A percentile compares a stretch with the other conserved stretches of the same genome.
These are phyloP conservation scores for Aphelenchoides besseyi DNA, from an alignment of 1,140 invertebrate species.

Conservation along the genomic window DNA sequence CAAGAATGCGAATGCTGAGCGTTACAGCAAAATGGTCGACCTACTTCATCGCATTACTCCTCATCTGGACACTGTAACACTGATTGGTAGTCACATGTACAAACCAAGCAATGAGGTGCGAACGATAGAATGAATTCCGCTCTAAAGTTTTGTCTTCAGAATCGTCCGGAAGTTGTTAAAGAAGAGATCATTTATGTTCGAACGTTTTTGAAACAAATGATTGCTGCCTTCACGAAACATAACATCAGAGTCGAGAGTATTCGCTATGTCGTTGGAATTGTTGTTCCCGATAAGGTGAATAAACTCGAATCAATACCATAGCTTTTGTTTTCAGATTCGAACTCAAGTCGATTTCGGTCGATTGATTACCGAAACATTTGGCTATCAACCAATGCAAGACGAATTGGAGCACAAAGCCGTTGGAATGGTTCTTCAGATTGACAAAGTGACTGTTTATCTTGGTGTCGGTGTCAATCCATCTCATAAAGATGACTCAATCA, in stretches of 20 bases:
- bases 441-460: not conserved
- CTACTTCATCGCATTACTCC: not conserved
- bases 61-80: not conserved
- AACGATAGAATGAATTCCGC: not conserved
- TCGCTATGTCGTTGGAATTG: not conserved
- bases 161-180: not conserved
- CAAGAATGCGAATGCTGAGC: not conserved
- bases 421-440: not conserved
- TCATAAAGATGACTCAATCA: not conserved
- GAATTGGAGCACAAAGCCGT: conserved; percentile 4
- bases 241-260: not conserved
- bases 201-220: not conserved
- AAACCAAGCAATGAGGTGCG: conserved; percentile 1
- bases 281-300: conserved; percentile 9
- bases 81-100: conserved; percentile 8
- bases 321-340: not conserved
- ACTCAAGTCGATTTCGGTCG: conserved; percentile 3
- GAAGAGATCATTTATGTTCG: conserved; percentile 3
- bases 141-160: conserved; percentile 1
- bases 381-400: conserved; percentile 1
- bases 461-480: conserved; percentile 5
- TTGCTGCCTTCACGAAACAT: not conserved
- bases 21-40: not conserved
- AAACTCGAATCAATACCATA: not conserved
- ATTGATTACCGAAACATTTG: not conserved